Evolutionary conservation across 2,888 invertebrate species (phyloP), one percentile per base, ranked within the genome.

Genomic region (Globia sparganii): DNA sequence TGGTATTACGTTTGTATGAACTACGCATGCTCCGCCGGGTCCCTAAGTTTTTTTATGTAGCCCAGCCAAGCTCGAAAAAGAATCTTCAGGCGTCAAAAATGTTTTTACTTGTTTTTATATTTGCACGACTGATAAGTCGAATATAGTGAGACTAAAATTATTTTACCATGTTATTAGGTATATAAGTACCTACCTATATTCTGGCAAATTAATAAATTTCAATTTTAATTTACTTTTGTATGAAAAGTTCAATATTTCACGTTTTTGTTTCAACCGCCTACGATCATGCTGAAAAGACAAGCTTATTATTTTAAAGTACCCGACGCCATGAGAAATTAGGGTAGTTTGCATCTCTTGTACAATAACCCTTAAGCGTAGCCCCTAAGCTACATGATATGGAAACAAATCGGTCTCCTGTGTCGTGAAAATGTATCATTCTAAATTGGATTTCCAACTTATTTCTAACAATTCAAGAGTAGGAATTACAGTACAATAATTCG

Each of bases 301-400:
- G n/a, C 31, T 67, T 37, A 62, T 71, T 83, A 77, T 80, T 77
- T 83, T 58, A 71, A 67, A 58, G 28, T 64, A 71, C 69, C 46
- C n/a, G 43, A 70, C 59, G 34, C 37, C 46, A 70, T 70, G 65
- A 80, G 0, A 46, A 25, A 77, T 80, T 61, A 76, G 53, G 77
- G 83, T 82, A 59, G 65, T 82, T 82, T 49, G 53, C 82, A 28
- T 49, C 53, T 65, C 65, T 28, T 6, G 4, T 69, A 40, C 31
- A 58, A 66, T 73, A 61, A 72, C 65, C 59, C 65, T 74, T 61
- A 13, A 43, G 79, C 31, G n/a, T 11, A 56, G 4, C 65, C 58
- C 58, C 43, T 72, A 21, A 34, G 78, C 46, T 46, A 67, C 62
- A 75, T 67, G 81, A 79, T 62, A 79, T 67, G 62, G 64, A 75